Evolutionary conservation across 2,888 invertebrate species (phyloP), one percentile per base, ranked within the genome.

Genomic region (Agrotis puta): DNA sequence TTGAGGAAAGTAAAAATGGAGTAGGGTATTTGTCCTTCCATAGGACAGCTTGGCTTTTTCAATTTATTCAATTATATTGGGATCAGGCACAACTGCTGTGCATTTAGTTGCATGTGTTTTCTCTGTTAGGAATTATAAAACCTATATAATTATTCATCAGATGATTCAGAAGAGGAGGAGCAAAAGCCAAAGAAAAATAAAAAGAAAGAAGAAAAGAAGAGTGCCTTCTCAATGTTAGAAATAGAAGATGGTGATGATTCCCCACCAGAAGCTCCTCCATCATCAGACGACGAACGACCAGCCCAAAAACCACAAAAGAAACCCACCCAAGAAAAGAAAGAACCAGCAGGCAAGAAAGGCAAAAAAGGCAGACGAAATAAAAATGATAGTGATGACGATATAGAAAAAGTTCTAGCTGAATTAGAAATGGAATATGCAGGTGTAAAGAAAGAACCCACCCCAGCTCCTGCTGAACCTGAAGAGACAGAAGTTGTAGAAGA

Each of bases 391-490:
- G 98, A 98, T 91, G 98, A 98, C 77, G 98, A 98, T 90, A 94
- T 98, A 74, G 98, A 98, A 87, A 98, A 98, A 92, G 97, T 98
- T 74, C 93, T 98, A 77, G 98, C 98, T 16, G 98, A 98, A 93
- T 94, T 98, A 78, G 97, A 98, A 93, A 96, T 98, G 94, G 98
- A 98, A 95, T 98, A 98, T 93, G 96, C 97, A 63, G 98, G 97
- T 22, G 95, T 96, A 1, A 97, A 97, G 87, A 94, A 95, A 78
- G 96, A 97, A 77, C 83, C 91, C 7, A 90, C 91, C 54, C 89
- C 91, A 50, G 94, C 92, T 63, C 92, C 61, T 57, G 50, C 95
- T 62, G 96, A 94, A 78, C 85, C 88, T 45, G 92, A 94, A 87
- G 89, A 92, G 85, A 86, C 89, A 54, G 85, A 88, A 81, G 89